phyloP scores from a whole-genome alignment of 2,888 invertebrate genomes.

The Tachystola acroxantha region DNA sequence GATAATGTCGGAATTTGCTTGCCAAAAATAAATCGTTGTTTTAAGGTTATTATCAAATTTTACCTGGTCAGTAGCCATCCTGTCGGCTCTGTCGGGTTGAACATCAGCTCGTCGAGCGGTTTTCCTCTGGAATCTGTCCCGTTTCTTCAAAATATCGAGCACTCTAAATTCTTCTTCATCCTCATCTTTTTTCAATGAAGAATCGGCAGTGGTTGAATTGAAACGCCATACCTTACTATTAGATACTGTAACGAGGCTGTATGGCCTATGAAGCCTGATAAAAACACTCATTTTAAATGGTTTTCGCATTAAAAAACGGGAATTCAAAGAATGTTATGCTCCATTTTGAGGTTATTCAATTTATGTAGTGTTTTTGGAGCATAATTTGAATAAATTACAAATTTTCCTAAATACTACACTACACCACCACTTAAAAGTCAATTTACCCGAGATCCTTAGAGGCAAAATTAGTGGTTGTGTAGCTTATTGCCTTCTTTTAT shows the following conservation, averaged over 20 bases:
- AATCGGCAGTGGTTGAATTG: conserved; percentile 49
- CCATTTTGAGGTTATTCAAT: conserved; percentile 34
- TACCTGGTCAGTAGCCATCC: conserved; percentile 66
- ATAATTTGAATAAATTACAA: no score
- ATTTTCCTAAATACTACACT: no score
- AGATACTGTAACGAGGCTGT: conserved; percentile 31
- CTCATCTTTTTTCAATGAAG: conserved; percentile 32
- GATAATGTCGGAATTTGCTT: no score
- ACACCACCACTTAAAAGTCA: background rate
- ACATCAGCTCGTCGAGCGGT: conserved; percentile 40
- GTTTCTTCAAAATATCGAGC: conserved; percentile 67
- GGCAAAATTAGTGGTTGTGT: background rate
- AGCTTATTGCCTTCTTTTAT: background rate
- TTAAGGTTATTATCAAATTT: no score
- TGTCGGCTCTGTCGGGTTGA: conserved; percentile 63
- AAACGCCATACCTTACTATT: conserved; percentile 58
- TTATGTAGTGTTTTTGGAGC: conserved; percentile 9
- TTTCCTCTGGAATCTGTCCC: conserved; percentile 37
- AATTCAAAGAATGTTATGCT: conserved; percentile 9
- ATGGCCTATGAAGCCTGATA: conserved; percentile 47
- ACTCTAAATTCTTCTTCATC: conserved; percentile 73
- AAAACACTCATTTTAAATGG: conserved; percentile 57
- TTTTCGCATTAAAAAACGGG: conserved; percentile 14
- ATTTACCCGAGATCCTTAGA: background rate
- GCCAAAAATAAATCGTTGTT: no score